Base-by-base conservation (phyloP, 2,113 vertebrate genomes). In the Stegostoma tigrinum region DNA sequence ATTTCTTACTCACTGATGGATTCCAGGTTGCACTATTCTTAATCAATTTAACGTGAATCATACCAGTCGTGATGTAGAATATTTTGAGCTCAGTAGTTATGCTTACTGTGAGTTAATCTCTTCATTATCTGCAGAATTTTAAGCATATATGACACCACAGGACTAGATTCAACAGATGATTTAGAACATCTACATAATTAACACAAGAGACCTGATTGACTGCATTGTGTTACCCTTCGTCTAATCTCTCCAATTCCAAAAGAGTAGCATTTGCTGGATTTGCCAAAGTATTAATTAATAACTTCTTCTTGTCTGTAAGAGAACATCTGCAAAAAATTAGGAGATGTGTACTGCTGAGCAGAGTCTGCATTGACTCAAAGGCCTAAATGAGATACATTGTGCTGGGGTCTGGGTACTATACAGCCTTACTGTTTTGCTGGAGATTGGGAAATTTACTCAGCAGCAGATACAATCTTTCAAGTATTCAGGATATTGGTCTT, bases 241-340 rank as follows among this genome's bases (percentile, higher is more conserved):
- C n/a, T 90, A 12, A n/a, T 61, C 48, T 48, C 1, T 48, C 48
- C 48, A 48, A 48, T 64, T 55, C 17, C 89, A 38, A 91, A 27
- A 89, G 55, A 91, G 21, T n/a, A 66, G 89, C 61, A 8, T 91
- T 66, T 66, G 89, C 38, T 91, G 89, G 89, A 91, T 19, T 91
- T 91, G 89, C 34, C 55, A 38, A 66, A n/a, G 30, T 64, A 91
- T 66, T 91, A 66, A 64, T 91, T 64, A 64, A 91, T 66, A 91
- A 21, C 15, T 83, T 90, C 61, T 38, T 38, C 34, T n/a, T 30
- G 55, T 17, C 15, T 64, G 48, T 30, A 30, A 21, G 89, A 64
- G 34, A 15, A 0, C 55, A 91, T 30, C 55, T 64, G 89, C 61
- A 64, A 38, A 38, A 0, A 89, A 89, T 55, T 52, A 42, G 86